Evolutionary conservation across 2,797 vertebrate species (phyloP).

Genomic region (Lithobates pipiens): DNA sequence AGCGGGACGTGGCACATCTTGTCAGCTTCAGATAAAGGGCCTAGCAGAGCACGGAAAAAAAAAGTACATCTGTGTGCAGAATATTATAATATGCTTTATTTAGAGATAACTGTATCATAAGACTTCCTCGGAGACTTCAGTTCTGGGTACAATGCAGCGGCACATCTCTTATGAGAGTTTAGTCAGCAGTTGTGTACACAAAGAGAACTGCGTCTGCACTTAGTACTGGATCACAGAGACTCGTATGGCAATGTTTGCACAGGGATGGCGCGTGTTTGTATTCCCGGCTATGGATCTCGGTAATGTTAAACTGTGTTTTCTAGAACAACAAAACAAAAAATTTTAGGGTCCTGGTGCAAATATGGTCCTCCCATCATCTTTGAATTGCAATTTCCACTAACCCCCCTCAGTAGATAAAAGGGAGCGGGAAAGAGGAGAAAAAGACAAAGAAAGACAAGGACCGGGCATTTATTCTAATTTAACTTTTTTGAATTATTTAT

Average conservation of each 20-base stretch:
- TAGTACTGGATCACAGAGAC: no score
- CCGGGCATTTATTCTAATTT: no score
- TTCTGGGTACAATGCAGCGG: not conserved
- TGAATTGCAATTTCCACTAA: no score
- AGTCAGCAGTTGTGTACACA: slow-evolving; percentile 30
- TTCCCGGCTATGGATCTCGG: not conserved
- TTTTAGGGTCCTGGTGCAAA: no score
- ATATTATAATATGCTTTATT: slow-evolving; percentile 50
- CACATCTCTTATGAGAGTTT: slow-evolving; percentile 28
- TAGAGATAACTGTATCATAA: slow-evolving; percentile 41
- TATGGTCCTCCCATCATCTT: no score
- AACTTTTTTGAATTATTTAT: no score
- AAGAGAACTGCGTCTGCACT: not conserved
- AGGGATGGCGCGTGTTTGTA: no score
- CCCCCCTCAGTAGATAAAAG: no score
- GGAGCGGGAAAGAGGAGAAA: no score
- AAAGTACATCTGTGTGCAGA: slow-evolving; percentile 38
- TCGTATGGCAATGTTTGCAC: not conserved
- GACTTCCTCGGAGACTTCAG: slow-evolving; percentile 23
- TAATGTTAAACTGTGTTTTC: not conserved
- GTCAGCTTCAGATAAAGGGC: slow-evolving; percentile 36
- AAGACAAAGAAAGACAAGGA: no score
- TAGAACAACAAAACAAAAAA: no score
- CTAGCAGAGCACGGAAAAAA: slow-evolving; percentile 21
- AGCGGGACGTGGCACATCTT: slow-evolving; percentile 36